phyloP scores from a whole-genome alignment of 2,113 vertebrate genomes.

The Kryptolebias marmoratus region DNA sequence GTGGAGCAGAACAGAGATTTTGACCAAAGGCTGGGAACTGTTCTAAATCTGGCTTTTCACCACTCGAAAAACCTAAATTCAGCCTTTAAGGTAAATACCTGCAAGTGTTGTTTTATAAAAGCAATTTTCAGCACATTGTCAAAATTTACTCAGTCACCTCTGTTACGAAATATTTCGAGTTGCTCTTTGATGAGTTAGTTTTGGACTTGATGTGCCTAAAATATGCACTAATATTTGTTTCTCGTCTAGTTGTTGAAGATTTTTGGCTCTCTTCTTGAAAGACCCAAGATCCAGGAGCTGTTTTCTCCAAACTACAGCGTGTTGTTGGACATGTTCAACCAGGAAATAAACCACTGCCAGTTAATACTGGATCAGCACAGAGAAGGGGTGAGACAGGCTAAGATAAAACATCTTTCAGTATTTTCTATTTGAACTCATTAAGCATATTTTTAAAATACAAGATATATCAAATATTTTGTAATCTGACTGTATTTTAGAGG shows the following conservation, averaged over 20 bases:
- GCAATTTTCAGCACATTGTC: too few species aligned
- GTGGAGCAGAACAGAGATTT: slow-evolving; percentile 83
- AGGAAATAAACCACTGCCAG: slow-evolving; percentile 78
- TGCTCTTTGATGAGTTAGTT: neutral
- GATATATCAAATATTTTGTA: too few species aligned
- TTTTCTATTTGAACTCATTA: too few species aligned
- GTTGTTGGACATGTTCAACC: slow-evolving; percentile 79
- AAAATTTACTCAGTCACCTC: neutral
- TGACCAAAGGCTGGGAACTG: slow-evolving; percentile 82
- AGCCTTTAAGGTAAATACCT: slow-evolving; percentile 76
- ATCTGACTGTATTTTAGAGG: too few species aligned
- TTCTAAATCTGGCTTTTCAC: slow-evolving; percentile 84
- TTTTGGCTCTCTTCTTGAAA: slow-evolving; percentile 79
- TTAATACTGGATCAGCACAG: slow-evolving; percentile 78
- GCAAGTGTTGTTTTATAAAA: neutral
- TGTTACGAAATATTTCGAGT: neutral
- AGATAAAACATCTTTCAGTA: neutral
- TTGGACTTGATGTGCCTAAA: neutral
- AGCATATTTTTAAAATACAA: too few species aligned
- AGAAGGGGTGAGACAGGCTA: slow-evolving; percentile 63
- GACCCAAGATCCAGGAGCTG: slow-evolving; percentile 71
- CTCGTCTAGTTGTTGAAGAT: slow-evolving; percentile 74
- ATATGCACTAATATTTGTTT: slow-evolving; percentile 5
- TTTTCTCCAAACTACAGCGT: slow-evolving; percentile 77
- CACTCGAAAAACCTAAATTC: slow-evolving; percentile 81